Percentiles rank a stretch among this genome's conserved stretches.
Conservation (phyloP, 2,113 vertebrate species). For the Daphoenositta chrysoptera region DNA sequence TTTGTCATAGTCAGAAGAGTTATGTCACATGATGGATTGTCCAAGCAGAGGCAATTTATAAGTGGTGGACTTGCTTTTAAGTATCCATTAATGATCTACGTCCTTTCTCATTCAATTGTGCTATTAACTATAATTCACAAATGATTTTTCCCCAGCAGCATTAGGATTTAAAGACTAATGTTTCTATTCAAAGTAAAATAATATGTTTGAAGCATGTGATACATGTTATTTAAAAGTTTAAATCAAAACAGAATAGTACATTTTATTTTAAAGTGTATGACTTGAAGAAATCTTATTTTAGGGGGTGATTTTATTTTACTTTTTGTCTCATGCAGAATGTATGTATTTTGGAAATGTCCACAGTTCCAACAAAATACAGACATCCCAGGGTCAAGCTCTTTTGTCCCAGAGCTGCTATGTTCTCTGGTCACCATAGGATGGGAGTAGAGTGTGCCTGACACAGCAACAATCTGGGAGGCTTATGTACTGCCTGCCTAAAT, state of each 20-base stretch:
- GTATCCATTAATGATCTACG: neutral
- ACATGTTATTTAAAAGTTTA: neutral
- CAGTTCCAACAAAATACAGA: neutral
- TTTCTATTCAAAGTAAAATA: neutral
- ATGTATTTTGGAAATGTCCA: neutral
- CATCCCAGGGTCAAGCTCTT: neutral
- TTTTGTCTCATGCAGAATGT: neutral
- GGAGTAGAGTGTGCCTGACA: neutral
- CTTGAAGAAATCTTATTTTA: neutral
- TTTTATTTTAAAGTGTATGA: neutral
- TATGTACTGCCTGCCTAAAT: neutral
- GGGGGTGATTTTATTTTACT: neutral
- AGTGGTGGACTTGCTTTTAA: neutral
- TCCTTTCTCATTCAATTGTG: neutral
- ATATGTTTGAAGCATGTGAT: neutral
- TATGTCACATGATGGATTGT: neutral
- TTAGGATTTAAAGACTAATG: neutral
- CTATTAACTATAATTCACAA: neutral
- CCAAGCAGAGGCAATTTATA: neutral
- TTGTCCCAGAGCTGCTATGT: neutral
- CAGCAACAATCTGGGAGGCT: neutral
- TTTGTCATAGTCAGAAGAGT: neutral
- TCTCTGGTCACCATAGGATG: neutral
- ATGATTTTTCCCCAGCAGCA: neutral
- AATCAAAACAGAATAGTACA: neutral